phyloP scores from a whole-genome alignment of 2,113 vertebrate species.

The Xerus inauris region DNA sequence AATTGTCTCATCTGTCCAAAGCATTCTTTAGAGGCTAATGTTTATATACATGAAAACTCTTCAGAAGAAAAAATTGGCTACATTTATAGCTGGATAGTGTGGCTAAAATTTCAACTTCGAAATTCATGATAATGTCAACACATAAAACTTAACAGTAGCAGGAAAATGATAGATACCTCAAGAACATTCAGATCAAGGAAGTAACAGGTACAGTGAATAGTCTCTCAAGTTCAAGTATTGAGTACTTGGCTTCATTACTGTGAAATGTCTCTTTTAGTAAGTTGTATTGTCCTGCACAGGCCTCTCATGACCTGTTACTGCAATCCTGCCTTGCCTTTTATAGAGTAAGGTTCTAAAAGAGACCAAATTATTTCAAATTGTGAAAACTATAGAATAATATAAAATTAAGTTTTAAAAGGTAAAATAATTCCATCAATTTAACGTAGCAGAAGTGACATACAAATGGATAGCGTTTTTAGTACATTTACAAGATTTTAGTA shows the following conservation, averaged over 20 bases:
- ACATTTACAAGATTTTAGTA: background rate
- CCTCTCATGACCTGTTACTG: no score
- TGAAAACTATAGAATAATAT: background rate
- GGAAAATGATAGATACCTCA: background rate
- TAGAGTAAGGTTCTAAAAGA: background rate
- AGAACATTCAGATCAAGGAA: background rate
- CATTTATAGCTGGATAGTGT: constrained; percentile 9
- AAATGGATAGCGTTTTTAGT: background rate
- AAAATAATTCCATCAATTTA: background rate
- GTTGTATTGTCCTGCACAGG: background rate
- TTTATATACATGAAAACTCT: constrained; percentile 60
- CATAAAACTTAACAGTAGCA: background rate
- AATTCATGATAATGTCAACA: constrained; percentile 15
- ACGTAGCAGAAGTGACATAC: background rate
- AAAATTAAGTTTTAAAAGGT: background rate
- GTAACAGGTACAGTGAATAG: background rate
- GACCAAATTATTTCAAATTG: background rate
- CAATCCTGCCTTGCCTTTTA: background rate
- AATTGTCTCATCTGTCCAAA: background rate
- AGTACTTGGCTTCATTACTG: background rate
- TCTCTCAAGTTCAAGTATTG: background rate
- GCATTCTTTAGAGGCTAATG: constrained; percentile 2
- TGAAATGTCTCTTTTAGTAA: background rate
- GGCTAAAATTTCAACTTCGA: constrained; percentile 22
- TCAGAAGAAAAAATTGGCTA: background rate